Evolutionary conservation across 2,888 invertebrate species (phyloP), one percentile per base, ranked within the genome.

Genomic region (Parapristionchus giblindavisi): DNA sequence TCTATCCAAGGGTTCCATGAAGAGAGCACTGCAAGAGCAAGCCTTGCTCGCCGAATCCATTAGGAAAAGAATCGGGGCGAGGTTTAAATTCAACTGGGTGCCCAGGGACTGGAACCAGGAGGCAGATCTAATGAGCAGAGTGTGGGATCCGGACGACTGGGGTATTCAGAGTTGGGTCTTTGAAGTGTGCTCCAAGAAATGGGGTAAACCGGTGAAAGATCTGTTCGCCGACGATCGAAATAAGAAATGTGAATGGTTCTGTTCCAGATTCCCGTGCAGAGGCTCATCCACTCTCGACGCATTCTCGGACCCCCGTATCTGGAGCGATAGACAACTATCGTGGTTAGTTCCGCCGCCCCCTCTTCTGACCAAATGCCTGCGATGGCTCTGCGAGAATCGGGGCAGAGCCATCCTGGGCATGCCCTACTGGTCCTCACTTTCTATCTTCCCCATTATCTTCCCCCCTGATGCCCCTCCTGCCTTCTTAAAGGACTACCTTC

Each of bases 291-390:
- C 24, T 8, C 4, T 61, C 38, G 61, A 61, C 38, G 38, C 38
- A 1, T 61, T 61, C 38, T 24, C 1, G 11, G 21, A 1, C 38
- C 61, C 61, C 32, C 32, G 58, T 14, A 32, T 17, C 58, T 27
- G 32, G 58, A 29, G 32, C 32, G 32, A 29, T 14, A 3, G 32
- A 1, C 3, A 11, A 3, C 48, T 66, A 29, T 36, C 36, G 8
- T 66, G 65, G 65, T 66, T 24, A 14, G 65, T 66, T 36, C 65
- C 65, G 5, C 65, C 65, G 3, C 65, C 65, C 2, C 29, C 48
- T 48, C 1, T 66, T 3, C 48, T 66, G 27, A 36, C 34, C 21
- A 3, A 32, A 29, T 29, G 27, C n/a, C 17, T 66, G 1, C 3
- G 43, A n/a, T n/a, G n/a, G n/a, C n/a, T n/a, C n/a, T n/a, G n/a